A percentile compares a stretch with the other conserved stretches of the same genome.
These are phyloP conservation scores for Chanos chanos DNA, from an alignment of 2,797 vertebrate species.

Conservation along the genomic window DNA sequence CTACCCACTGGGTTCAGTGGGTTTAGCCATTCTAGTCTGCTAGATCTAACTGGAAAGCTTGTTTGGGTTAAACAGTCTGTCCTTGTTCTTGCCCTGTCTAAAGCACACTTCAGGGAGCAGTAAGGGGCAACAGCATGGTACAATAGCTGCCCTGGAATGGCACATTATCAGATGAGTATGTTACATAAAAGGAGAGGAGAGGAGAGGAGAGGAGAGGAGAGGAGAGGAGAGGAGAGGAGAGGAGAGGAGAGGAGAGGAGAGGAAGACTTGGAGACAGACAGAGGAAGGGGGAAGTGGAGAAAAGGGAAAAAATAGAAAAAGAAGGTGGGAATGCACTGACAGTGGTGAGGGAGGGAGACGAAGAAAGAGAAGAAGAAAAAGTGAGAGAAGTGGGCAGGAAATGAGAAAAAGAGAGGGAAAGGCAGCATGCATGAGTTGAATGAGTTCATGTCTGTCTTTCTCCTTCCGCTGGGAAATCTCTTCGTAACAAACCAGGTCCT, in stretches of 20 bases:
- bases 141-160: no score
- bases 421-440: conserved; percentile 7
- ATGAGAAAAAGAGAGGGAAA: no score
- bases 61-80: no score
- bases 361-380: conserved; percentile 4
- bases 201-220: neutral
- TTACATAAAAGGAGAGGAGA: no score
- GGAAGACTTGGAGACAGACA: neutral
- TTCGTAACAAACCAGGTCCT: conserved; percentile 12
- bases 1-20: no score
- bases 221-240: neutral
- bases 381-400: neutral
- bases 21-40: no score
- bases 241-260: neutral
- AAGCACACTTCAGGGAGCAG: no score
- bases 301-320: neutral
- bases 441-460: conserved; percentile 14
- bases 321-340: conserved; percentile 1
- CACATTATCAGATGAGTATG: no score
- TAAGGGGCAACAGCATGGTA: no score
- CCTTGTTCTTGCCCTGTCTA: no score
- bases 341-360: neutral
- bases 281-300: neutral
- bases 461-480: neutral
- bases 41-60: no score